Base-by-base conservation (phyloP, 2,113 vertebrate genomes). In the Leucoraja erinaceus region DNA sequence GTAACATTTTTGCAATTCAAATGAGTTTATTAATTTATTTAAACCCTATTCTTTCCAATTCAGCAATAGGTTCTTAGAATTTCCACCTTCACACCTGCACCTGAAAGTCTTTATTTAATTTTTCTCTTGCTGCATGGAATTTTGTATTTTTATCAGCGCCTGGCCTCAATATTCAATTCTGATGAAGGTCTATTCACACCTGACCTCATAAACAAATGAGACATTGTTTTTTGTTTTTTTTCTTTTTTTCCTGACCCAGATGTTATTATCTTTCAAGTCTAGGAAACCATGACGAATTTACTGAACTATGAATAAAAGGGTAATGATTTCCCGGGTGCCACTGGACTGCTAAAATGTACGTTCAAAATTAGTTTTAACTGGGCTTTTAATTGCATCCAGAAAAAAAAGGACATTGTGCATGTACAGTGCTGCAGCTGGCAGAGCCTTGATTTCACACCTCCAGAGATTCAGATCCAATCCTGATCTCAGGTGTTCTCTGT, bases 351-450 rank as follows among this genome's bases (percentile, higher is more conserved):
- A 59, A 61, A 84, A 25, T 66, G 31, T 68, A n/a, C 20, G 22
- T 31, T 33, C 86, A 66, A 70, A 91, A 47, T 91, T 91, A 91
- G 70, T 70, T 38, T 91, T 47, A 25, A 25, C 33, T 91, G 10
- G 18, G 5, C 38, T 68, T 68, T 18, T 61, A n/a, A 54, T 59
- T n/a, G 22, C 81, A 61, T 86, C 56, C n/a, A 86, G 8, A 61
- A 86, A 61, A 1, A 22, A 1, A n/a, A 84, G 59, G 56, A 83
- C 6, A 6, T 86, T 86, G 0, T 47, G 10, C 11, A 59, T 86
- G 66, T 5, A 72, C 18, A 72, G 70, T 72, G 70, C 18, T 20
- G 14, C 70, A 72, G 18, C 14, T 72, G 0, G 66, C 22, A 22
- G 16, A 22, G 14, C 70, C 20, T 2, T 3, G 2, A 20, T 20